A percentile compares a stretch with the other conserved stretches of the same genome.
These are phyloP conservation scores for Philopedon plagiatum DNA, from an alignment of 2,888 invertebrate species.

Conservation along the genomic window DNA sequence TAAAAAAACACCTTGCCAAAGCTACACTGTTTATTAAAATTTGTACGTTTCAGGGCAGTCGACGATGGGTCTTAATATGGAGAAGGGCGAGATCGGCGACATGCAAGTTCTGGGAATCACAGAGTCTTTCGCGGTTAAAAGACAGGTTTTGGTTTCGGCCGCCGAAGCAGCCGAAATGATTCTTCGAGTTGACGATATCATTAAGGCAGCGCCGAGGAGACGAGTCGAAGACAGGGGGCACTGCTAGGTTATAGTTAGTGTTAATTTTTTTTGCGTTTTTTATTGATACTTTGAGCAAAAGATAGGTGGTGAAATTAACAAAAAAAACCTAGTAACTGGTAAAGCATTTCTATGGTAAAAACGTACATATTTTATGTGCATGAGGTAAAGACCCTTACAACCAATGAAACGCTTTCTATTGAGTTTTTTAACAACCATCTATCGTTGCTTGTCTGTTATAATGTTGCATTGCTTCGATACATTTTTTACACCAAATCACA, in stretches of 20 bases:
- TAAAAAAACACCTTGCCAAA: too few species aligned
- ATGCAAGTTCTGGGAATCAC: conserved; percentile 94
- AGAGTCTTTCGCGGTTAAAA: conserved; percentile 97
- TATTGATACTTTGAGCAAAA: background rate
- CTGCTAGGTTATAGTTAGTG: conserved; percentile 68
- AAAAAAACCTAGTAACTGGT: background rate
- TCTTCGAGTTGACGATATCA: conserved; percentile 96
- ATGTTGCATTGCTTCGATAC: conserved; percentile 27
- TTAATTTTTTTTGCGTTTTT: conserved; percentile 26
- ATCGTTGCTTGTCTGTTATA: conserved; percentile 23
- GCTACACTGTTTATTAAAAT: too few species aligned
- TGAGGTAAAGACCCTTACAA: too few species aligned
- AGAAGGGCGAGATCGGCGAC: conserved; percentile 87
- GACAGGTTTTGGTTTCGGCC: conserved; percentile 94
- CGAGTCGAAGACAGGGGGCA: conserved; percentile 89
- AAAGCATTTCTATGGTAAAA: too few species aligned
- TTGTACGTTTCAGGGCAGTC: conserved; percentile 65
- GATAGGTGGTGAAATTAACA: background rate
- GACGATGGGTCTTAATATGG: conserved; percentile 92
- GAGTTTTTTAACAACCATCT: background rate
- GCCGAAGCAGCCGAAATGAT: conserved; percentile 99
- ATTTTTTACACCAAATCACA: conserved; percentile 6
- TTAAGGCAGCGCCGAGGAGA: conserved; percentile 90
- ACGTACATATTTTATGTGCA: background rate
- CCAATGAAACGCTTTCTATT: too few species aligned